phyloP scores from a whole-genome alignment of 2,888 invertebrate genomes.

The Achlya flavicornis region DNA sequence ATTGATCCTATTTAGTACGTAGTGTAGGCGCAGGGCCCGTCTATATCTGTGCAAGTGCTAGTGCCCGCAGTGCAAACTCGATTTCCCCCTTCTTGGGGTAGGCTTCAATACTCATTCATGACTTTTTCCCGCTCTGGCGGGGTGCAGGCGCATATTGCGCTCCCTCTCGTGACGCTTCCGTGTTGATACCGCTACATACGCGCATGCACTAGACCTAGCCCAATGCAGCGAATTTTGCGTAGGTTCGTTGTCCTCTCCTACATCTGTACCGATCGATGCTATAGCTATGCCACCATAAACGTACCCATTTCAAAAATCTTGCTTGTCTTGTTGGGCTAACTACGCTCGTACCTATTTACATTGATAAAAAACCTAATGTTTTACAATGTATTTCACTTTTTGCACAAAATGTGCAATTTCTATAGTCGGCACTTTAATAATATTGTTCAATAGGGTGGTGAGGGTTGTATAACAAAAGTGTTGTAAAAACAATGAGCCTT shows the following conservation, averaged over 20 bases:
- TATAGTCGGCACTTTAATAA: slow-evolving; percentile 50
- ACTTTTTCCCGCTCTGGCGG: slow-evolving; percentile 74
- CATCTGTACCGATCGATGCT: slow-evolving; percentile 52
- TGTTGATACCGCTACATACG: slow-evolving; percentile 76
- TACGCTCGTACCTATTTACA: slow-evolving; percentile 18
- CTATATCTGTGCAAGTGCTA: slow-evolving; percentile 72
- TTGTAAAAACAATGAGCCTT: slow-evolving; percentile 47
- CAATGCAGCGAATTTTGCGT: slow-evolving; percentile 85
- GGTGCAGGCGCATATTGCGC: slow-evolving; percentile 59
- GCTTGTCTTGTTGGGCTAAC: slow-evolving; percentile 48
- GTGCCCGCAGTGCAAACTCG: slow-evolving; percentile 79
- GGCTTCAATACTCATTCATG: slow-evolving; percentile 83
- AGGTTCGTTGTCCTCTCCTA: slow-evolving; percentile 79
- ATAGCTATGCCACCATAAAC: slow-evolving; percentile 35
- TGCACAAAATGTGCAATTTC: slow-evolving; percentile 57
- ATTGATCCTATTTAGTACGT: slow-evolving; percentile 71
- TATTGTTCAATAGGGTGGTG: slow-evolving; percentile 42
- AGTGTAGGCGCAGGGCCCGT: slow-evolving; percentile 43
- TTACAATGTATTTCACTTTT: slow-evolving; percentile 57
- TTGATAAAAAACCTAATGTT: slow-evolving; percentile 27
- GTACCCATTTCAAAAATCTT: slow-evolving; percentile 49
- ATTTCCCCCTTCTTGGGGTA: slow-evolving; percentile 82
- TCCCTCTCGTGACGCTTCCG: slow-evolving; percentile 73
- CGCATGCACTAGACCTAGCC: slow-evolving; percentile 83
- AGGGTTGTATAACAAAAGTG: slow-evolving; percentile 42